Conservation (phyloP, 2,797 vertebrate species). For the Bucorvus abyssinicus region DNA sequence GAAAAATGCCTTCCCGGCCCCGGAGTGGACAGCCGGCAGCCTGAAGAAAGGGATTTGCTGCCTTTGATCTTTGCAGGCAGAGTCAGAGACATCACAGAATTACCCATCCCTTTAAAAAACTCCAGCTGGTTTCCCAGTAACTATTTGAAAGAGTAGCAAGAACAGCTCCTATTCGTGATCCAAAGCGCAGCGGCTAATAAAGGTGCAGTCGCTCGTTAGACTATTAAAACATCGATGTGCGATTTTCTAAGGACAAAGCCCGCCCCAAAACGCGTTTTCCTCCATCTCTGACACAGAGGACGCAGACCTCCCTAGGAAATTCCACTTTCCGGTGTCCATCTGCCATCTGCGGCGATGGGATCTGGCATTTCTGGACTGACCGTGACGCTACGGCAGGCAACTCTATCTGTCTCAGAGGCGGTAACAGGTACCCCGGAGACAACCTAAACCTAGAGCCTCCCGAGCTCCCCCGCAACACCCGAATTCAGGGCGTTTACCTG, state of each 20-base stretch:
- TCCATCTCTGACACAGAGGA: neutral
- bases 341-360: neutral
- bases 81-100: neutral
- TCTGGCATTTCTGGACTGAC: neutral
- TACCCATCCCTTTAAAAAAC: neutral
- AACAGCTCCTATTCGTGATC: neutral
- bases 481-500: constrained; percentile 75
- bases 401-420: neutral
- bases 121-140: neutral
- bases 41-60: neutral
- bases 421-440: accelerated
- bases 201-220: neutral
- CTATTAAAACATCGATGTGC: neutral
- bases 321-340: accelerated
- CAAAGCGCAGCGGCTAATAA: neutral
- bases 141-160: neutral
- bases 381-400: neutral
- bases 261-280: neutral
- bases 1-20: neutral
- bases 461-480: accelerated
- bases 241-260: neutral
- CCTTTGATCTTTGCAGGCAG: neutral
- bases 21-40: neutral
- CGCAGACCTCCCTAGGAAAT: neutral
- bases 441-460: neutral